phyloP scores from a whole-genome alignment of 2,797 vertebrate genomes.

The Anguilla obscura region DNA sequence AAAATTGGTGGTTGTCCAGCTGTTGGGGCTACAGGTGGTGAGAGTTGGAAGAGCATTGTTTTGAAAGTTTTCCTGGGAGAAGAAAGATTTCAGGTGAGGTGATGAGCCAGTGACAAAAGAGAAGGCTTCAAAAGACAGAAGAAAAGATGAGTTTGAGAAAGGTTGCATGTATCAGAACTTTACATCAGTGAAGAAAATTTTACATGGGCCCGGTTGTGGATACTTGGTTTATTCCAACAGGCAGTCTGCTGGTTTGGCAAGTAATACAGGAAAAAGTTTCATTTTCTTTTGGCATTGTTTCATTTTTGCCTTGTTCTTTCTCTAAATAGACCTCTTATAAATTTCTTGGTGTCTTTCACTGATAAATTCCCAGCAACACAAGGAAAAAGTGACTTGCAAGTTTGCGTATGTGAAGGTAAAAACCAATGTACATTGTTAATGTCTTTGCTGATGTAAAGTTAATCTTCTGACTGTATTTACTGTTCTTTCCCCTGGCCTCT shows the following conservation, averaged over 20 bases:
- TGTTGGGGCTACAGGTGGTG: background rate
- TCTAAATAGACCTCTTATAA: background rate
- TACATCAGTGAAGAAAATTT: slow-evolving; percentile 44
- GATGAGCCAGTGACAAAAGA: background rate
- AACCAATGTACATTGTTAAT: slow-evolving; percentile 7
- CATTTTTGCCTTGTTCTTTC: background rate
- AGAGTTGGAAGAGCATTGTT: background rate
- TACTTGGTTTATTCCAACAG: slow-evolving; percentile 1
- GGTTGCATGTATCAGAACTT: slow-evolving; percentile 36
- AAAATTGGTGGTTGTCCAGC: background rate
- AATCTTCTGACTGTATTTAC: slow-evolving; percentile 59
- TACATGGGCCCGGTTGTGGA: background rate
- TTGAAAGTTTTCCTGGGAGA: background rate
- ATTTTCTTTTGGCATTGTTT: slow-evolving; percentile 38
- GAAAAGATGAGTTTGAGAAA: background rate
- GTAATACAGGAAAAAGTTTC: slow-evolving; percentile 52
- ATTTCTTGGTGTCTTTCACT: background rate
- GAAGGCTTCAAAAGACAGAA: background rate
- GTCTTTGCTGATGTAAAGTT: slow-evolving; percentile 53
- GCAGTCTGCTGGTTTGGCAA: slow-evolving; percentile 51
- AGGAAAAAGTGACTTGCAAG: background rate
- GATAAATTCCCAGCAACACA: slow-evolving; percentile 12
- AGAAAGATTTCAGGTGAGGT: background rate
- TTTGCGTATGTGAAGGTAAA: background rate
- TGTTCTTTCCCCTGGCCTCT: slow-evolving; percentile 64